Evolutionary conservation across 2,113 vertebrate genomes (phyloP), one percentile per base, ranked within the genome.

Genomic region (Leptobrachium ailaonicum): DNA sequence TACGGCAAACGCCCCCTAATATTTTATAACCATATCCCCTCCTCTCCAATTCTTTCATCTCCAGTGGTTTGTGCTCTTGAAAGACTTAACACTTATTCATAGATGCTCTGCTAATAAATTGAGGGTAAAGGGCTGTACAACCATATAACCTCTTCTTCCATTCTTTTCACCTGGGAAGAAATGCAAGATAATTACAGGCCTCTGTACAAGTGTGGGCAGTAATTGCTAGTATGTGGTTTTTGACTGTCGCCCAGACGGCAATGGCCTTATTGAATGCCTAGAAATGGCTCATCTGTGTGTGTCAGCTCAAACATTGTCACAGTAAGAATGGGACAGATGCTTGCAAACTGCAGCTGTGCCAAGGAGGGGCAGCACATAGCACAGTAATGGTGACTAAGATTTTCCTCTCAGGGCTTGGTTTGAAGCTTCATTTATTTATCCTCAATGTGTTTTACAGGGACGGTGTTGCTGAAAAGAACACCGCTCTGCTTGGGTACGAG

Each of bases 261-360:
- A 40, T 40, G 10, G 62, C 9, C 2, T 64, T 64, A 64, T 32
- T 64, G 1, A 20, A 4, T 64, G 5, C 62, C 6, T 64, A 64
- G 62, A 64, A 64, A 64, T 32, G 62, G 3, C n/a, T n/a, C 20
- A 1, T 64, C 4, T 60, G 11, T 64, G 62, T 3, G 62, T 64
- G 1, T 64, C 62, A 64, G 62, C 62, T 64, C 40, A 32, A 64
- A 64, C 20, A 40, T 40, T 20, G 20, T 64, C 62, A 64, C 20
- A 64, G 62, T 20, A 64, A 64, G 62, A 64, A 64, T 64, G 62
- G 40, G 62, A 64, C 62, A 32, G 62, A 64, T 64, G 62, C 20
- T 64, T 64, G 62, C 6, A 64, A 64, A 64, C 6, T 64, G 32
- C 62, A 64, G 62, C 62, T 64, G 20, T 64, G 62, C 62, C 2